A percentile compares a stretch with the other conserved stretches of the same genome.
Evolutionary conservation across 2,888 invertebrate genomes (phyloP).

Genomic region (Phyto melanocephala): DNA sequence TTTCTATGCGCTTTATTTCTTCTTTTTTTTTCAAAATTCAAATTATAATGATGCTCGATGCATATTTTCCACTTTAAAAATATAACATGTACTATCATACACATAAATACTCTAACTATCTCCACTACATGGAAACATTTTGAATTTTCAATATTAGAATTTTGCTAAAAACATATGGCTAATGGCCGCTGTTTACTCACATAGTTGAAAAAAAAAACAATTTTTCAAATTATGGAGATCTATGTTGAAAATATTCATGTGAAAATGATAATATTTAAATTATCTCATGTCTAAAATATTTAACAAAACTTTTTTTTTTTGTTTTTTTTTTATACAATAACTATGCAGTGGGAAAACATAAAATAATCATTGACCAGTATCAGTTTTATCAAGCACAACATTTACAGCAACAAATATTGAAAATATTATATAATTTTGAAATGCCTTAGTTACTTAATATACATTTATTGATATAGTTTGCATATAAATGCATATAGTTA

Average conservation of each 20-base stretch:
- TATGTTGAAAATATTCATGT: neutral
- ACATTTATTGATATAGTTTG: too few species aligned
- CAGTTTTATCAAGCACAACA: conserved; percentile 28
- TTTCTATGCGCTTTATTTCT: too few species aligned
- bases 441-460: too few species aligned
- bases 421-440: neutral
- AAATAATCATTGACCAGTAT: conserved; percentile 31
- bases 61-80: too few species aligned
- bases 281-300: conserved; percentile 19
- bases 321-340: neutral
- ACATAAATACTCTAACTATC: too few species aligned
- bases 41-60: too few species aligned
- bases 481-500: neutral
- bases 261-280: neutral
- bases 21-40: too few species aligned
- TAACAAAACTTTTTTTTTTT: neutral
- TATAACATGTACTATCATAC: too few species aligned
- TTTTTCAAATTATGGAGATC: neutral
- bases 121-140: too few species aligned
- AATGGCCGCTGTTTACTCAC: neutral
- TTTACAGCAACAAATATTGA: conserved; percentile 24
- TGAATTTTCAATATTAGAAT: too few species aligned
- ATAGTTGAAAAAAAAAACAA: neutral
- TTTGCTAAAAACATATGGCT: too few species aligned
- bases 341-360: neutral